Conservation (phyloP, 2,797 vertebrate genomes). For the Pogoniulus pusillus region DNA sequence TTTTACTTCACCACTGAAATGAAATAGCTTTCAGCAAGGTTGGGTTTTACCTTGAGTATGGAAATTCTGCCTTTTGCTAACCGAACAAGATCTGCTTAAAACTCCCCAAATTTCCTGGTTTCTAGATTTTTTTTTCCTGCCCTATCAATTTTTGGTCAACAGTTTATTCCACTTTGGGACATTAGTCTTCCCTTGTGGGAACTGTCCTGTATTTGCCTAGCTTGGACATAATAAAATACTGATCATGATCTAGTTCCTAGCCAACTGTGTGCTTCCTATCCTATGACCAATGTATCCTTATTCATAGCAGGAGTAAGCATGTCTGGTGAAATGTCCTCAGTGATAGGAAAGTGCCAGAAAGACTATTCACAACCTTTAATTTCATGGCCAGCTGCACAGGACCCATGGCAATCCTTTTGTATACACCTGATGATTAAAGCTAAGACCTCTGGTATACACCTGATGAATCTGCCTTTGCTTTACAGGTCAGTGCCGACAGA, state of each 20-base stretch:
- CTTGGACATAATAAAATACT: background rate
- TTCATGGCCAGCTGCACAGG: background rate
- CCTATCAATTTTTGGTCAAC: background rate
- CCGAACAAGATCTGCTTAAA: background rate
- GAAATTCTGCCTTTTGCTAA: background rate
- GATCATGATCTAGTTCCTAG: background rate
- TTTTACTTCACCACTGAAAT: background rate
- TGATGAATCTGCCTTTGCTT: background rate
- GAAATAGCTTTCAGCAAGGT: background rate
- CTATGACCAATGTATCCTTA: background rate
- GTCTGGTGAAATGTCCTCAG: background rate
- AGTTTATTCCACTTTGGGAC: background rate
- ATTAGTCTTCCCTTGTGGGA: background rate
- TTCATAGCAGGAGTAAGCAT: background rate
- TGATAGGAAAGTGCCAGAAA: background rate
- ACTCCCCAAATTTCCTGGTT: background rate
- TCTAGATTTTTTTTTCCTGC: background rate
- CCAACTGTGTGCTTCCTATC: background rate
- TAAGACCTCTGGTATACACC: background rate
- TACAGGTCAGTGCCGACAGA: rapidly evolving
- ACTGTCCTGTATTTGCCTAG: background rate
- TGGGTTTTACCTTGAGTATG: background rate
- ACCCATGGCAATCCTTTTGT: background rate
- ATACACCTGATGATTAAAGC: background rate
- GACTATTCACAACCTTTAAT: background rate